Conservation (phyloP, 2,888 invertebrate species). For the Hydroisotoma schaefferi region DNA sequence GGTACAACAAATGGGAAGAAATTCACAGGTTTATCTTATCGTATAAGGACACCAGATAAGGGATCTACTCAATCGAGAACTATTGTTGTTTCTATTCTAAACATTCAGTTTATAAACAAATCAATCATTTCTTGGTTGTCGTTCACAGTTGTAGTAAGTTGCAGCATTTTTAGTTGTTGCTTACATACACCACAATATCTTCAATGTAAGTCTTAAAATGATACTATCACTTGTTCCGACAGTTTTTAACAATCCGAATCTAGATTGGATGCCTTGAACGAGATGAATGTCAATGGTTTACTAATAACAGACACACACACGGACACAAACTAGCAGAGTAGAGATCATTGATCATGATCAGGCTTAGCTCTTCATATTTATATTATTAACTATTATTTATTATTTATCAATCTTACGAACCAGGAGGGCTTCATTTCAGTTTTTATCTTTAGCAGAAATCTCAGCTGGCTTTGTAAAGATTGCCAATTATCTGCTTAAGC, state of each 20-base stretch:
- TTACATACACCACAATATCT: neutral
- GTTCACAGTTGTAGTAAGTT: neutral
- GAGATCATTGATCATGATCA: too few relatives aligned
- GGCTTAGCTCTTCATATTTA: too few relatives aligned
- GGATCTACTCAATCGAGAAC: too few relatives aligned
- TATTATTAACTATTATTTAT: too few relatives aligned
- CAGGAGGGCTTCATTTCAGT: neutral
- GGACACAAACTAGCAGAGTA: too few relatives aligned
- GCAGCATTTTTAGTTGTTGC: neutral
- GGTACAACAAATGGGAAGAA: too few relatives aligned
- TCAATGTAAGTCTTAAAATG: neutral
- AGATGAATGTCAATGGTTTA: too few relatives aligned
- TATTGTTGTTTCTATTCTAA: neutral
- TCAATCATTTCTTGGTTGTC: constrained; percentile 1
- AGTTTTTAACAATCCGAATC: constrained; percentile 1
- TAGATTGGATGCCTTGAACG: neutral
- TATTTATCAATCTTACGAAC: neutral
- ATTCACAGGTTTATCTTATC: too few relatives aligned
- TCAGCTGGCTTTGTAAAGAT: too few relatives aligned
- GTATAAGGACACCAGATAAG: too few relatives aligned
- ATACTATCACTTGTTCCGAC: neutral
- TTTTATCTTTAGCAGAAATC: neutral
- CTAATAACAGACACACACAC: too few relatives aligned
- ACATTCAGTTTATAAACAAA: neutral
- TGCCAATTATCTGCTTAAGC: too few relatives aligned